Evolutionary conservation across 2,797 vertebrate species (phyloP).

Genomic region (Leuciscus waleckii): DNA sequence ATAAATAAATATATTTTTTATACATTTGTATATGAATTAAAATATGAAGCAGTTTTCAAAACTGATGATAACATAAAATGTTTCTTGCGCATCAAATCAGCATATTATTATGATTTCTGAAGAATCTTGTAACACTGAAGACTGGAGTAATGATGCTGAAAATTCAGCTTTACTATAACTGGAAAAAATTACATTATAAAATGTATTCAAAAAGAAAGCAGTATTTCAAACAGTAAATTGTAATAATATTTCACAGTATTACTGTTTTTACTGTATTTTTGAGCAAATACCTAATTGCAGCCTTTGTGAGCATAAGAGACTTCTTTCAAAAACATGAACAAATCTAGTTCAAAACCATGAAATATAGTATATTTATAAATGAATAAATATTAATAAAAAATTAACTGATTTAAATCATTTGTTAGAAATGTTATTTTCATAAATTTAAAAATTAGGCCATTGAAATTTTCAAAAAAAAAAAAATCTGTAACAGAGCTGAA

Average conservation of each 20-base stretch:
- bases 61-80: not conserved
- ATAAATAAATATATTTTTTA: too few relatives aligned
- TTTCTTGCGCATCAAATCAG: not conserved
- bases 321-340: too few relatives aligned
- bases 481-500: not conserved
- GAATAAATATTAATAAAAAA: not conserved
- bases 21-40: too few relatives aligned
- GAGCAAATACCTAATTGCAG: not conserved
- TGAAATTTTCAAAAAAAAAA: not conserved
- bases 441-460: rapidly evolving
- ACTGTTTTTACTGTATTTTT: not conserved
- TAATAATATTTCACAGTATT: not conserved
- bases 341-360: not conserved
- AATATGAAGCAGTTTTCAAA: not conserved
- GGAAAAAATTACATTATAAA: not conserved
- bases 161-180: not conserved
- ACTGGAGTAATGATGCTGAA: not conserved
- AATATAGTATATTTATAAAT: not conserved
- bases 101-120: not conserved
- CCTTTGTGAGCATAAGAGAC: not conserved
- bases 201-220: not conserved
- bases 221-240: not conserved
- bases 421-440: not conserved
- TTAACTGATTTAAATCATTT: not conserved
- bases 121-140: not conserved